These are phyloP conservation scores for Zygaena filipendulae DNA, from an alignment of 2,888 invertebrate species.

Conservation along the genomic window DNA sequence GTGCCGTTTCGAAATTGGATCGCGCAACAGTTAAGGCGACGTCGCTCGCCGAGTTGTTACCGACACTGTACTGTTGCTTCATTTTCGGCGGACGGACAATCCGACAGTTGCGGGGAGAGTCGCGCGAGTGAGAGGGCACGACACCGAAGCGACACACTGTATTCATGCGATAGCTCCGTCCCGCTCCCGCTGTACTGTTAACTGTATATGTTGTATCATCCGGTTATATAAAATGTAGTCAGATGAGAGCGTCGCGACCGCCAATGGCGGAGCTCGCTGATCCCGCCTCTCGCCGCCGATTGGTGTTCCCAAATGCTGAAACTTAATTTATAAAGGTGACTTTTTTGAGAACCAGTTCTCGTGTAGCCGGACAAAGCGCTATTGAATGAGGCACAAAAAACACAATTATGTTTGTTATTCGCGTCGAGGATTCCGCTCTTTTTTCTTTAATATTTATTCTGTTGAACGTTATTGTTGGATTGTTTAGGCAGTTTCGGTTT, in stretches of 20 bases:
- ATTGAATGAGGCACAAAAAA: conserved; percentile 60
- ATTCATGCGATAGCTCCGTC: conserved; percentile 39
- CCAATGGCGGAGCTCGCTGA: conserved; percentile 35
- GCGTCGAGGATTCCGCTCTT: conserved; percentile 45
- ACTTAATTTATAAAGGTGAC: conserved; percentile 67
- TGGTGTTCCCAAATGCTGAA: conserved; percentile 47
- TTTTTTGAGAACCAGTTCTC: conserved; percentile 60
- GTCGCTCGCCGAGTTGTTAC: conserved; percentile 37
- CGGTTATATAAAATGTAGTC: conserved; percentile 66
- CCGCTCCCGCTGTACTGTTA: conserved; percentile 49
- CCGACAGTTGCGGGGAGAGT: conserved; percentile 46
- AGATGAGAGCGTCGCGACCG: conserved; percentile 35
- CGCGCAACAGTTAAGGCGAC: conserved; percentile 35
- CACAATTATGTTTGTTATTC: conserved; percentile 65
- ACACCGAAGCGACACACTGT: conserved; percentile 58
- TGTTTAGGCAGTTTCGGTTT: conserved; percentile 34
- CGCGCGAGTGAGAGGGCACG: conserved; percentile 33
- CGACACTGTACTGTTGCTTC: conserved; percentile 66
- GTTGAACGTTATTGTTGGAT: conserved; percentile 39
- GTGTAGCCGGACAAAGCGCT: conserved; percentile 48
- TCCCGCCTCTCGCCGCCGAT: conserved; percentile 43
- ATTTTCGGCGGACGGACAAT: conserved; percentile 32
- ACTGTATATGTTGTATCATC: conserved; percentile 69
- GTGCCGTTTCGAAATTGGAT: conserved; percentile 14
- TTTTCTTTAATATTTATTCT: conserved; percentile 34